A percentile compares a stretch with the other conserved stretches of the same genome.
phyloP scores from a whole-genome alignment of 2,113 vertebrate species.

The Alces alces region DNA sequence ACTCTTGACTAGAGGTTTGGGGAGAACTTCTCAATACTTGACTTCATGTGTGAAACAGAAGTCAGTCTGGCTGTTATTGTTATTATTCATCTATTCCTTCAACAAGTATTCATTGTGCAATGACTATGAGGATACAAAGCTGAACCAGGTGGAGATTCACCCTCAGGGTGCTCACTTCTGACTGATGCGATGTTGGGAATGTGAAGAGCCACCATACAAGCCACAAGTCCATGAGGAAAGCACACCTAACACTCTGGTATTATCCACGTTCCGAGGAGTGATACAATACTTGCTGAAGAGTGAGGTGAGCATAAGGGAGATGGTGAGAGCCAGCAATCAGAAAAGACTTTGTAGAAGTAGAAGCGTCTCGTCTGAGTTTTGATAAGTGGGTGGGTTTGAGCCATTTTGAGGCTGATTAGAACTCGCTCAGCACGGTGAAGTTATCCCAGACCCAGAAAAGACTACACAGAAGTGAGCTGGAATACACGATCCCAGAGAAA shows the following conservation, averaged over 20 bases:
- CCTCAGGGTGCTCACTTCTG: neutral
- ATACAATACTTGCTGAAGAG: neutral
- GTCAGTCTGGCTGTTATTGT: neutral
- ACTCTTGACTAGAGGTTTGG: neutral
- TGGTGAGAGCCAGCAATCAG: neutral
- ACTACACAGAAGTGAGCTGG: neutral
- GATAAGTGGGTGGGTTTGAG: neutral
- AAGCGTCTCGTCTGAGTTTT: neutral
- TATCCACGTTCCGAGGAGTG: neutral
- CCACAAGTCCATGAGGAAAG: neutral
- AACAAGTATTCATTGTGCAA: neutral
- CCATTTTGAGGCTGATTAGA: neutral
- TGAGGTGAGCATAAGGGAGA: neutral
- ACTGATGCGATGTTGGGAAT: too few species aligned
- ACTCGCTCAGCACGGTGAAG: neutral
- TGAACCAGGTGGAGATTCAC: neutral
- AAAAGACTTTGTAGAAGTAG: neutral
- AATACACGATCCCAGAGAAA: neutral
- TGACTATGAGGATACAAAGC: neutral
- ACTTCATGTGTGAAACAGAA: neutral
- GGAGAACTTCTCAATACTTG: neutral
- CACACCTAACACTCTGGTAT: neutral
- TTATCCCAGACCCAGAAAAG: neutral
- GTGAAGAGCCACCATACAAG: neutral
- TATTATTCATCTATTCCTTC: neutral